Conservation (phyloP, 2,113 vertebrate genomes). For the Prolemur simus region DNA sequence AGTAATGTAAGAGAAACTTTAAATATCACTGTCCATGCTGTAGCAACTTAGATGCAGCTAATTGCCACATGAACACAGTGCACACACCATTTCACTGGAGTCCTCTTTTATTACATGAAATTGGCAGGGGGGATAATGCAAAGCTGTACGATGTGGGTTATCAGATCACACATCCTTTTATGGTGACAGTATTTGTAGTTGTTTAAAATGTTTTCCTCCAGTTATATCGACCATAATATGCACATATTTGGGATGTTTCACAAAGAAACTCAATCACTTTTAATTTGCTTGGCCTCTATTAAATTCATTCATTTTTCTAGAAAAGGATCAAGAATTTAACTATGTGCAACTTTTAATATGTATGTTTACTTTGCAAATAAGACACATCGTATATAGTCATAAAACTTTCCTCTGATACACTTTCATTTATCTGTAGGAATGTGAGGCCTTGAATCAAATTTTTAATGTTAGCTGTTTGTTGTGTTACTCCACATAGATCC, state of each 20-base stretch:
- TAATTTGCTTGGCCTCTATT: neutral
- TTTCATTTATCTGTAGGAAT: constrained; percentile 27
- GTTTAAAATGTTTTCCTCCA: neutral
- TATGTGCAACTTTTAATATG: neutral
- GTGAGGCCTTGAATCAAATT: neutral
- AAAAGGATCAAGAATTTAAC: neutral
- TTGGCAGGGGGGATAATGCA: neutral
- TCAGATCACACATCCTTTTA: neutral
- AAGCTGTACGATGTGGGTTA: neutral
- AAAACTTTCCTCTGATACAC: neutral
- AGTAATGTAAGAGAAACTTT: neutral
- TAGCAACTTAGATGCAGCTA: neutral
- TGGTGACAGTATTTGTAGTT: neutral
- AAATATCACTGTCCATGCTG: neutral
- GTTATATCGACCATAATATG: neutral
- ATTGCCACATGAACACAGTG: neutral
- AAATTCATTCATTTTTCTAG: constrained; percentile 22
- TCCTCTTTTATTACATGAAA: neutral
- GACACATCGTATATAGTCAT: neutral
- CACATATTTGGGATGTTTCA: neutral
- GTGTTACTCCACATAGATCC: neutral
- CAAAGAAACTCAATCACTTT: neutral
- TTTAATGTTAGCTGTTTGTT: neutral
- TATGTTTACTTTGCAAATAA: neutral
- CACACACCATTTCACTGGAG: neutral